Evolutionary conservation across 2,113 vertebrate genomes (phyloP).

Genomic region (Laterallus jamaicensis): DNA sequence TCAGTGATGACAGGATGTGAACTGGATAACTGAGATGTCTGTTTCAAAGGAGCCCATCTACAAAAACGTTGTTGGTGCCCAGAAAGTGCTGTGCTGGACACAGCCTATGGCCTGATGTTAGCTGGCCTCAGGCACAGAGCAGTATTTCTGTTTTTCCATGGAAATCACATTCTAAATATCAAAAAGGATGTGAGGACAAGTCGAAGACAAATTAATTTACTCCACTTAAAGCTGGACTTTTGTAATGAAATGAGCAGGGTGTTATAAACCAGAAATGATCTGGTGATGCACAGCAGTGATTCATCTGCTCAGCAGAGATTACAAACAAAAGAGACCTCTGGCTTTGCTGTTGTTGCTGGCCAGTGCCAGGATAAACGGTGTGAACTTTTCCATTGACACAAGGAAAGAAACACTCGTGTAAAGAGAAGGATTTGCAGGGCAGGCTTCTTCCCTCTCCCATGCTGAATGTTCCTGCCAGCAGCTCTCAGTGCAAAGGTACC

Average conservation of each 20-base stretch:
- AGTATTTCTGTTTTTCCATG: not conserved
- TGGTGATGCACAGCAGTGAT: not conserved
- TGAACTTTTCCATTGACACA: not conserved
- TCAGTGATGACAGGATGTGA: not conserved
- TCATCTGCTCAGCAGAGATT: slow-evolving; percentile 23
- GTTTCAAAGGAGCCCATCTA: not conserved
- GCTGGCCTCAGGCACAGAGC: not conserved
- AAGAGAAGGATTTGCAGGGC: not conserved
- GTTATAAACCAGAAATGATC: slow-evolving; percentile 27
- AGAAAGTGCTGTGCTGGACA: not conserved
- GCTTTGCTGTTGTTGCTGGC: not conserved
- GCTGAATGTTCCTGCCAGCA: not conserved
- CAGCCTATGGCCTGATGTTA: not conserved
- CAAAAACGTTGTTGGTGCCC: not conserved
- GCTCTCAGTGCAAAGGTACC: not conserved
- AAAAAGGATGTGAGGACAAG: not conserved
- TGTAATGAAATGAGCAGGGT: not conserved
- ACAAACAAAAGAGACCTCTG: slow-evolving; percentile 46
- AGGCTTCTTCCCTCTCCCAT: not conserved
- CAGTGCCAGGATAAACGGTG: not conserved
- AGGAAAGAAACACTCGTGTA: not conserved
- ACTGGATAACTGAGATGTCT: not conserved
- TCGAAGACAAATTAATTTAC: not conserved
- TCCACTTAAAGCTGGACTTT: not conserved
- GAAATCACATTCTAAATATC: slow-evolving; percentile 1